These are phyloP conservation scores for Lochmaea capreae DNA, from an alignment of 2,888 invertebrate genomes.

Conservation along the genomic window DNA sequence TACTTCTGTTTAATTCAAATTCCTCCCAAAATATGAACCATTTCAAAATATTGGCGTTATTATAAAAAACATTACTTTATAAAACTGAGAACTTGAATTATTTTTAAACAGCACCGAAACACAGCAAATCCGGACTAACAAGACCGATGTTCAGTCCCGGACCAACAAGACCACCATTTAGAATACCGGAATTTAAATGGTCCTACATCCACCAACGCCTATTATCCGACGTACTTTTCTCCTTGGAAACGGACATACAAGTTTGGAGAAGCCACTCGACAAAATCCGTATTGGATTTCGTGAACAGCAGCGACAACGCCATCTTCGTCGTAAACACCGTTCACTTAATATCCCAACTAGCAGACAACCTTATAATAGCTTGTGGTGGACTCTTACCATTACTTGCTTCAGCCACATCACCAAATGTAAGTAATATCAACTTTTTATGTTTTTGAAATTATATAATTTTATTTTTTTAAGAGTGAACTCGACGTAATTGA, in stretches of 20 bases:
- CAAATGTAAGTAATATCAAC: constrained; percentile 80
- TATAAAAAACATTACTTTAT: not conserved
- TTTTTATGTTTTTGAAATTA: not conserved
- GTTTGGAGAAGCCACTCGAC: constrained; percentile 92
- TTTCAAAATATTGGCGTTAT: too few species aligned
- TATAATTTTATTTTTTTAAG: constrained; percentile 67
- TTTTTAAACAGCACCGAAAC: constrained; percentile 61
- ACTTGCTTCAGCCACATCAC: constrained; percentile 97
- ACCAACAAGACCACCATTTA: constrained; percentile 93
- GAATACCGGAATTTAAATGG: constrained; percentile 99
- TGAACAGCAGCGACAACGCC: constrained; percentile 97
- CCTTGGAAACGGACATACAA: constrained; percentile 97
- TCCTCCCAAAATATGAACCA: too few species aligned
- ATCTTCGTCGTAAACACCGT: constrained; percentile 99
- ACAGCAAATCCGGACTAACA: constrained; percentile 73
- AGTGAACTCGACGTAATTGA: constrained; percentile 98
- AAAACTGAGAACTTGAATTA: not conserved
- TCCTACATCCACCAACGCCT: constrained; percentile 98
- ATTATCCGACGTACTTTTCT: constrained; percentile 94
- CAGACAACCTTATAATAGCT: constrained; percentile 98
- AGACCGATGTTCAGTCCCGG: constrained; percentile 95
- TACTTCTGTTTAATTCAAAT: too few species aligned
- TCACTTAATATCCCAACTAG: constrained; percentile 97
- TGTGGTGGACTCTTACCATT: constrained; percentile 97
- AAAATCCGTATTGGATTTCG: constrained; percentile 97